Base-by-base conservation (phyloP, 1,140 invertebrate genomes). In the Latrodectus geometricus region DNA sequence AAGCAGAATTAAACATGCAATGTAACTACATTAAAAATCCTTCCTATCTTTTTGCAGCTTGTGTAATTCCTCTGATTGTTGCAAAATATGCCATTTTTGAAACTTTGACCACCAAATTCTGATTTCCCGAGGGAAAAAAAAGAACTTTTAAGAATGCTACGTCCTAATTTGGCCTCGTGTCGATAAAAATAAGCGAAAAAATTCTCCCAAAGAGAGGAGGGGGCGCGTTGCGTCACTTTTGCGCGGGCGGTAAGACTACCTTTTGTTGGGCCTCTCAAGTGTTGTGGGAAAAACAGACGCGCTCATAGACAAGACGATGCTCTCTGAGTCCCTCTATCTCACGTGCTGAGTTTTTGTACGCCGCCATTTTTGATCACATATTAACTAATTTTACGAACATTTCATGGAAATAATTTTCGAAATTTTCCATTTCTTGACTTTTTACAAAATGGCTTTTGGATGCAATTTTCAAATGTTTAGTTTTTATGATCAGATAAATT, bases 281-380 rank as follows among this genome's bases (percentile, higher is more conserved):
- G 80, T 74, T 72, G 80, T 82, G 80, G 80, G 80, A 82, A 82
- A 72, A 80, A 80, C 78, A 80, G 78, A 74, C 69, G 69, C 69
- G 69, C 69, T 48, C 20, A 61, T 49, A 80, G 68, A 80, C 65
- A 65, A 52, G 54, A 54, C 70, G 52, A 73, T 56, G 70, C 69
- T 56, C 52, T 21, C 72, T 15, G 8, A 8, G 9, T 54, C 52
- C 8, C 20, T 76, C 7, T 69, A 9, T 69, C 20, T 69, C 11
- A 3, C 14, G 14, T 9, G 0, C 21, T 76, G 17, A 21, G 21
- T 48, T 74, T 4, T 0, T n/a, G 8, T 11, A 35, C 2, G 0
- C n/a, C 70, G 70, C 70, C 70, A 73, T 73, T 48, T 73, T 73
- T 73, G 70, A n/a, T 69, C 68, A 20, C 68, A 4, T 14, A 61